Evolutionary conservation across 2,797 vertebrate species (phyloP), one percentile per base, ranked within the genome.

Genomic region (Perodicticus potto): DNA sequence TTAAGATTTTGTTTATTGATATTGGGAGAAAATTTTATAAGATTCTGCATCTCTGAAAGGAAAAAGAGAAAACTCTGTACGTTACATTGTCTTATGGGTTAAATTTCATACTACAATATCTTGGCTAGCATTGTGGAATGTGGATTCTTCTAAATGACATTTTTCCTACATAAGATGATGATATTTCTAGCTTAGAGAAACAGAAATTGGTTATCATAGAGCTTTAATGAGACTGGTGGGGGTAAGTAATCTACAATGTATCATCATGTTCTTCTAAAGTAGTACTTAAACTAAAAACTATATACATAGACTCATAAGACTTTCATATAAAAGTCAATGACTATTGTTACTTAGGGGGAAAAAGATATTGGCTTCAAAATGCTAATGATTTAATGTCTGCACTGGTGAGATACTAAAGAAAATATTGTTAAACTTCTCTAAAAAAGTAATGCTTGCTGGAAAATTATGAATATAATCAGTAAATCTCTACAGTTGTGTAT

Each of bases 391-490:
- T 96, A 89, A 70, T 85, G 67, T 96, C 95, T 98, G 85, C 29
- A 72, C 32, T 97, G 94, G 6, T 81, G 80, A 96, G 77, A 96
- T 91, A 93, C 14, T n/a, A 59, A 57, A 89, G 88, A 97, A 96
- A 97, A 97, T 92, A 67, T n/a, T 89, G 1, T 83, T 97, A 93
- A 61, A 43, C 13, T 96, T 65, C 76, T 92, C 20, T 95, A 95
- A 53, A 23, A 98, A 98, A 57, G 95, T n/a, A 96, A 53, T 43
- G 10, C 19, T 97, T 91, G 43, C 92, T 96, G 4, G 12, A 91
- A 97, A 98, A 97, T 90, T 86, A 95, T 78, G 97, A 96, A 97
- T 96, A 86, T n/a, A 96, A 97, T 92, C 63, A 16, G 2, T 91
- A 97, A 17, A 12, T 12, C 65, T 90, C 57, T 77, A 73, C 45